Base-by-base conservation (phyloP, 35 echinoderm and acorn worm genomes). In the Lytechinus pictus region DNA sequence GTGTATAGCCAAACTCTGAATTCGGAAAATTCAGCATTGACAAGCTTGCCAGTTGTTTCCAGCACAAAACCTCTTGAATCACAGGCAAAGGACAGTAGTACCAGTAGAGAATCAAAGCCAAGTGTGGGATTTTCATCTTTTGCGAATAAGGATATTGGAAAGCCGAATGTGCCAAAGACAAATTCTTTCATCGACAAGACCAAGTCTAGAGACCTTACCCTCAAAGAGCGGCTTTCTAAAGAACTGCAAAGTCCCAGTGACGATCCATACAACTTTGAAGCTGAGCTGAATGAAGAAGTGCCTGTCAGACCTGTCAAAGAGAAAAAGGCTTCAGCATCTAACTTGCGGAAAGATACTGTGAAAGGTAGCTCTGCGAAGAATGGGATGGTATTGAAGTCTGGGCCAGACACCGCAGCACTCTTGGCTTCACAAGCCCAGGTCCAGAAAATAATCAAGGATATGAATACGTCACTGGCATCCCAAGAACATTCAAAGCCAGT, bases 381-480 rank as follows among this genome's bases (percentile, higher is more conserved):
- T 10, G 88, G 52, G 88, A 19, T 9, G 24, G 27, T 33, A 10
- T 79, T 79, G 14, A 79, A 79, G 19, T 28, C 88, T 13, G 27
- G 29, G 12, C 88, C 88, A 90, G 28, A 44, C 88, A 52, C 29
- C 7, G 88, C 88, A 14, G 88, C 88, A 33, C 14, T 52, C 28
- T 90, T 90, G 88, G 88, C 88, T 9, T 90, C 88, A 10, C 88
- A 90, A 90, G 88, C 88, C 4, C 88, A 90, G 27, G 88, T 90
- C 88, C 88, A 90, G 88, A 90, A 90, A 29, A 54, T 90, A 54
- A 90, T 90, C 88, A 90, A 90, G 27, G 88, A 90, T 90, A 27
- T 90, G 5, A 90, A 90, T 27, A 90, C 88, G 10, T 90, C 88
- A 52, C 52, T 90, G 88, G 52, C 88, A 90, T 90, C 88, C 52